Percentiles rank a stretch among this genome's conserved stretches.
Conservation (phyloP, 2,113 vertebrate species). For the Callipepla squamata region DNA sequence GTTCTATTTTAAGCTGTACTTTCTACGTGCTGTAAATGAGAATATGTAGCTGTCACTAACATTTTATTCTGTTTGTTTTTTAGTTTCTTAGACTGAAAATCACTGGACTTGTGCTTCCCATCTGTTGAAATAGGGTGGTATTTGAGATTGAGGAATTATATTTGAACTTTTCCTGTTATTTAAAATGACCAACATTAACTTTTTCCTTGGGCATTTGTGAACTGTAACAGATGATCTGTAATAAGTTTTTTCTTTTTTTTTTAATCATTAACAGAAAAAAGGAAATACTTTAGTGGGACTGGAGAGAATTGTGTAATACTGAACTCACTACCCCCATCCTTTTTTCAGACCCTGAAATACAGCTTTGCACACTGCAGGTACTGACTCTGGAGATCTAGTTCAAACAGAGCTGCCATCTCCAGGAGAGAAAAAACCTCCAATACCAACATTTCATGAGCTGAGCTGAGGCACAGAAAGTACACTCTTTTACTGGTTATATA, state of each 20-base stretch:
- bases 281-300: neutral
- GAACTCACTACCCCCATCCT: neutral
- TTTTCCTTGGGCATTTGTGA: neutral
- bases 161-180: neutral
- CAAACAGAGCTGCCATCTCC: neutral
- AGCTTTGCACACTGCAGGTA: neutral
- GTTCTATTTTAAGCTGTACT: neutral
- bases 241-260: neutral
- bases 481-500: neutral
- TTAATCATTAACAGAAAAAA: neutral
- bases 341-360: neutral
- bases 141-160: rapidly evolving
- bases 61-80: neutral
- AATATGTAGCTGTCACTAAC: neutral
- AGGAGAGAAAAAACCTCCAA: neutral
- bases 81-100: neutral
- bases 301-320: neutral
- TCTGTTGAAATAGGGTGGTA: neutral
- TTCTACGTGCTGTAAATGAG: neutral
- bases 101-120: neutral
- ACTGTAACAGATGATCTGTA: neutral
- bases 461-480: neutral
- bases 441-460: neutral
- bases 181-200: neutral
- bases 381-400: neutral